Evolutionary conservation across 1,140 invertebrate genomes (phyloP).

Genomic region (Scylla paramamosain): DNA sequence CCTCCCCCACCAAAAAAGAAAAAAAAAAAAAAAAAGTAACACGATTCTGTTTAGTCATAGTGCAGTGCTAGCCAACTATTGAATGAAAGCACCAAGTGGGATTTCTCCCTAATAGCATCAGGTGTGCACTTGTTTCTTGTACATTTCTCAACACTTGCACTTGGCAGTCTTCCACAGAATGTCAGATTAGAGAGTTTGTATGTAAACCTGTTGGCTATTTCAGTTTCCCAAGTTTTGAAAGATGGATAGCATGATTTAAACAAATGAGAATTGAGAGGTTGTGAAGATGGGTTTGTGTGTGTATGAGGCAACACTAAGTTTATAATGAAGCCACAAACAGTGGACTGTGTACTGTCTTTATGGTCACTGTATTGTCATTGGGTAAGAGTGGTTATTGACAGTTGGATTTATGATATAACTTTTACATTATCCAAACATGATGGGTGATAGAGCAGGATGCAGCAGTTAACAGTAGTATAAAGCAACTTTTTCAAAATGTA

Average conservation of each 20-base stretch:
- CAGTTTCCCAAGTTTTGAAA: not conserved
- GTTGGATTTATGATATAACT: not conserved
- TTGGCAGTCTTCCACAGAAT: slow-evolving; percentile 15
- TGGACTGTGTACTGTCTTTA: not conserved
- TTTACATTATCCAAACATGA: not conserved
- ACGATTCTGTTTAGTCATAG: not conserved
- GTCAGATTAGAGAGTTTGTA: not conserved
- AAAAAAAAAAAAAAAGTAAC: not conserved
- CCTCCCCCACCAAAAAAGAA: not conserved
- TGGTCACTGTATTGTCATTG: not conserved
- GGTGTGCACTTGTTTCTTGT: not conserved
- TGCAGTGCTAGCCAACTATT: not conserved
- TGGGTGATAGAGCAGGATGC: not conserved
- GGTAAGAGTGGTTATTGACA: not conserved
- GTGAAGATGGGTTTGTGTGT: not conserved
- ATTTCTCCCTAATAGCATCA: not conserved
- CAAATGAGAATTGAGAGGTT: not conserved
- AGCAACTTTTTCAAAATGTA: no score
- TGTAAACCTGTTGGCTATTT: not conserved
- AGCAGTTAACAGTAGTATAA: no score
- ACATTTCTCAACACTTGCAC: not conserved
- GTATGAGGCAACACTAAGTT: not conserved
- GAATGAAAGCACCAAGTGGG: not conserved
- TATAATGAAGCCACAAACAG: not conserved
- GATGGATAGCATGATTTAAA: not conserved